phyloP scores from a whole-genome alignment of 64 coral and sea anemone species.

The Anthopleura sola region DNA sequence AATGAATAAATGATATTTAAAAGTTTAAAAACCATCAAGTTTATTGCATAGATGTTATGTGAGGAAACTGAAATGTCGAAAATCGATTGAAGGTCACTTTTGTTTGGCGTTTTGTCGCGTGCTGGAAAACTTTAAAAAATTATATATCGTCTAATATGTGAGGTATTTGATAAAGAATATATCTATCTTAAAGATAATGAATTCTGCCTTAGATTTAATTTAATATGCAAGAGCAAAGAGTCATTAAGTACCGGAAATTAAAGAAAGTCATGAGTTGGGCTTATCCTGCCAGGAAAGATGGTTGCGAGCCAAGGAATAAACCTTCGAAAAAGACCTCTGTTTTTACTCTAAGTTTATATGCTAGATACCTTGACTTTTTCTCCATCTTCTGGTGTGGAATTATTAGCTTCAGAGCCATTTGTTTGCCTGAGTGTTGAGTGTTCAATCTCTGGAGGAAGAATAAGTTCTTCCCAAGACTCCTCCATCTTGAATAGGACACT shows the following conservation, averaged over 20 bases:
- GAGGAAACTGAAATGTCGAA: not conserved
- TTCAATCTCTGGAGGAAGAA: constrained; percentile 70
- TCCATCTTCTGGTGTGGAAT: constrained; percentile 24
- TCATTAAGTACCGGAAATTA: not conserved
- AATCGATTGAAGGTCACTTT: not conserved
- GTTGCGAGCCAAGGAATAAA: not conserved
- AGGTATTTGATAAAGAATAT: not conserved
- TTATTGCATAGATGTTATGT: not conserved
- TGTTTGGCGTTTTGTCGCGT: too few relatives aligned
- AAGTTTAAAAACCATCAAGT: not conserved
- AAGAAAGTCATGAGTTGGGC: not conserved
- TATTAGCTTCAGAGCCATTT: not conserved
- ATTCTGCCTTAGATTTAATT: not conserved
- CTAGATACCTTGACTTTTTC: constrained; percentile 35
- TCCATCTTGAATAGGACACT: constrained; percentile 57
- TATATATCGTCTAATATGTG: too few relatives aligned
- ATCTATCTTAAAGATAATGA: not conserved
- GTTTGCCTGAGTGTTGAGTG: constrained; percentile 48
- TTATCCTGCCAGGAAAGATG: not conserved
- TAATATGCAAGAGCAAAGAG: not conserved
- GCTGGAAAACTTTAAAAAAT: too few relatives aligned
- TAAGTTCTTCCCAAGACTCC: constrained; percentile 76
- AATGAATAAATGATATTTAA: not conserved
- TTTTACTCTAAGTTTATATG: not conserved
- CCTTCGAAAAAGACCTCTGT: not conserved